phyloP scores from a whole-genome alignment of 2,888 invertebrate genomes.

The Keiferia lycopersicella region DNA sequence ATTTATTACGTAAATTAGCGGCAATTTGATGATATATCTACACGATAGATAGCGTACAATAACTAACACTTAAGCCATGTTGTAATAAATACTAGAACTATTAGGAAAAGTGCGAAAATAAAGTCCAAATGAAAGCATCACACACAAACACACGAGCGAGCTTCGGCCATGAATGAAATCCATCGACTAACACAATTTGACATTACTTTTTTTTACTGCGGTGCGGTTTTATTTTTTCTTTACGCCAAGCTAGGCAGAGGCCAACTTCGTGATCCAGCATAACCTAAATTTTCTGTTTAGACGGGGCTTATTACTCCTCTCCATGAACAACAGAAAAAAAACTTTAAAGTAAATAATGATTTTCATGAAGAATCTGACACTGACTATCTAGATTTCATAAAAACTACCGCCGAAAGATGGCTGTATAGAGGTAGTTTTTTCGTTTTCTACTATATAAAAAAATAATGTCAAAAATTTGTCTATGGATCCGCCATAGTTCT shows the following conservation, averaged over 20 bases:
- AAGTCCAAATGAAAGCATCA: constrained; percentile 8
- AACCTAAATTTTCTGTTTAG: too few species aligned
- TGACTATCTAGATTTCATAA: not conserved
- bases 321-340: too few species aligned
- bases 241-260: too few species aligned
- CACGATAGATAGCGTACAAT: not conserved
- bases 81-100: not conserved
- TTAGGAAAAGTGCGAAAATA: not conserved
- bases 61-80: not conserved
- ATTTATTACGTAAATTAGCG: not conserved
- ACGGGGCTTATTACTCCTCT: too few species aligned
- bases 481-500: constrained; percentile 45
- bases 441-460: not conserved
- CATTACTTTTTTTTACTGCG: not conserved
- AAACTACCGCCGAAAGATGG: not conserved
- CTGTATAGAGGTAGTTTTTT: not conserved
- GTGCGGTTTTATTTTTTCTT: not conserved
- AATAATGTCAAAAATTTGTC: constrained; percentile 28
- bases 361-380: too few species aligned
- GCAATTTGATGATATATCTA: not conserved
- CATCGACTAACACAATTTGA: constrained; percentile 12
- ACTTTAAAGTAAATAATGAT: too few species aligned
- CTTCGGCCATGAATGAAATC: constrained; percentile 14
- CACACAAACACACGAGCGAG: constrained; percentile 3
- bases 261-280: too few species aligned